Conservation (phyloP, 2,113 vertebrate species). For the Castor canadensis region DNA sequence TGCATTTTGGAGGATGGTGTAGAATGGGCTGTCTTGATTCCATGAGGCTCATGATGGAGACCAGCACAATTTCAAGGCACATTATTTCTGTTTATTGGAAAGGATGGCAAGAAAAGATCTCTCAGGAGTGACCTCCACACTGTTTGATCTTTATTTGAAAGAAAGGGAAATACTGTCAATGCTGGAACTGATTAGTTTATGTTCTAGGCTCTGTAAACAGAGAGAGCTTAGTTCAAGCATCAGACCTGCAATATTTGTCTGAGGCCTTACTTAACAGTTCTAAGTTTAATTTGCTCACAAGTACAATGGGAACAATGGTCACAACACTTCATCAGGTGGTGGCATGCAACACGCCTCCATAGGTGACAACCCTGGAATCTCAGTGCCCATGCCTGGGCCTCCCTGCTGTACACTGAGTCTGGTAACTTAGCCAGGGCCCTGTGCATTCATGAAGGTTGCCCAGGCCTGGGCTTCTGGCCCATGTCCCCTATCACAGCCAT, state of each 20-base stretch:
- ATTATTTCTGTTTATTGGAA: background rate
- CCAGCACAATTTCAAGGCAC: background rate
- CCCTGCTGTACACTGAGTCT: accelerated
- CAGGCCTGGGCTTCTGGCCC: background rate
- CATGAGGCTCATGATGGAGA: accelerated
- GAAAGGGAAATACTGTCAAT: background rate
- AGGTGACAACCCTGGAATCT: background rate
- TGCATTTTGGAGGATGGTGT: accelerated
- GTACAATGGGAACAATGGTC: accelerated
- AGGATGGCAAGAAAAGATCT: background rate
- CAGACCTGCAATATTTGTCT: background rate
- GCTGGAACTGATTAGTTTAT: background rate
- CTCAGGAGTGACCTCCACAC: background rate
- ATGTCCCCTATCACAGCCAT: background rate
- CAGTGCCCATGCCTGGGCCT: accelerated
- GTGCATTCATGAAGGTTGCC: background rate
- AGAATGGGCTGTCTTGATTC: background rate
- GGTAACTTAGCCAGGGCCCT: no score
- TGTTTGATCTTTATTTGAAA: background rate
- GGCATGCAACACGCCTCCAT: accelerated
- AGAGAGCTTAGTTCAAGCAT: background rate
- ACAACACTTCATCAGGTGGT: accelerated
- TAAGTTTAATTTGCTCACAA: background rate
- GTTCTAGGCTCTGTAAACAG: background rate
- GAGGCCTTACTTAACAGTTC: background rate